Conservation (phyloP, 1,140 invertebrate species). For the Chironomus striatipennis region DNA sequence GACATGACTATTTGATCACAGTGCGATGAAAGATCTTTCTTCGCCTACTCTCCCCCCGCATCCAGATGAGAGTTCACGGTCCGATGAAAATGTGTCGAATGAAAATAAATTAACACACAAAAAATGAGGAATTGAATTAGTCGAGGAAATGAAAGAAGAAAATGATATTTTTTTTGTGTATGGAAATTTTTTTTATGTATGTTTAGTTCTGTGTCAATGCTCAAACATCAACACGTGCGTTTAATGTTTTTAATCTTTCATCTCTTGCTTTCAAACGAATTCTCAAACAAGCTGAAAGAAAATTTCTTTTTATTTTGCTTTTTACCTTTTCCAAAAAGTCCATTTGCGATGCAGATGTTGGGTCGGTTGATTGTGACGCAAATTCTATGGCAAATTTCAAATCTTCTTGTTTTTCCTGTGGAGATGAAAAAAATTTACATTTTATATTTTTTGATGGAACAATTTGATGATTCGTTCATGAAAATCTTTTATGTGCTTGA, state of each 20-base stretch:
- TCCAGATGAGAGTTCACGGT: not conserved
- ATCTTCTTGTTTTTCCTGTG: slow-evolving; percentile 23
- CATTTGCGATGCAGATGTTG: slow-evolving; percentile 19
- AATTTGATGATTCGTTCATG: not conserved
- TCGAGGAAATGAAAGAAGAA: not conserved
- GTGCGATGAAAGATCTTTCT: slow-evolving; percentile 24
- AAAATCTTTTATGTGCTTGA: too few relatives aligned
- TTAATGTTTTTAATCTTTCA: too few relatives aligned
- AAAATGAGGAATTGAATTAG: not conserved
- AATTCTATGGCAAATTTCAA: slow-evolving; percentile 22
- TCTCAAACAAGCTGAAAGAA: too few relatives aligned
- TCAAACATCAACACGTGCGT: too few relatives aligned
- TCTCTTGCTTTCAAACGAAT: too few relatives aligned
- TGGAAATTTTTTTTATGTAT: not conserved
- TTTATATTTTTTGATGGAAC: not conserved
- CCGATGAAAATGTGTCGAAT: not conserved
- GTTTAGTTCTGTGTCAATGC: too few relatives aligned
- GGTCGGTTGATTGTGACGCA: slow-evolving; percentile 17
- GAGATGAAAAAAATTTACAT: not conserved
- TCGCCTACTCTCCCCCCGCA: not conserved
- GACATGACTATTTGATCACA: slow-evolving; percentile 21
- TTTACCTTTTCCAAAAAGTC: slow-evolving; percentile 22
- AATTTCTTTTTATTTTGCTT: not conserved
- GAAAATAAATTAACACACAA: not conserved
- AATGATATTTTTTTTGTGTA: not conserved